Percentiles rank a stretch among this genome's conserved stretches.
phyloP scores from a whole-genome alignment of 2,797 vertebrate genomes.

The Myotis findleyi region DNA sequence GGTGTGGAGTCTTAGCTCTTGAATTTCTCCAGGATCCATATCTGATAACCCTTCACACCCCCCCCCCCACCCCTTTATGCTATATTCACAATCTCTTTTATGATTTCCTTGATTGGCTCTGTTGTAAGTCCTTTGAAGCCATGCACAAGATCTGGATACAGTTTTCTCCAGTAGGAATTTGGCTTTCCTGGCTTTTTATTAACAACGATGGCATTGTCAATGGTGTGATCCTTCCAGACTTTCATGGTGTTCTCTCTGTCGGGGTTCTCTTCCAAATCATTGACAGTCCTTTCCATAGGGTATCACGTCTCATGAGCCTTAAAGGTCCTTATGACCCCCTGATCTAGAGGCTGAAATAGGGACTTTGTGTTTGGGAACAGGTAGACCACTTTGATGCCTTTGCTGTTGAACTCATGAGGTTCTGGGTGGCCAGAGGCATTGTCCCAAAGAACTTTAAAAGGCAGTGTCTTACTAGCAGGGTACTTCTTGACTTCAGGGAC shows the following conservation, averaged over 20 bases:
- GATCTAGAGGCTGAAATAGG: neutral
- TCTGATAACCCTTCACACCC: neutral
- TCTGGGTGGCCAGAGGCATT: neutral
- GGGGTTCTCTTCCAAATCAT: neutral
- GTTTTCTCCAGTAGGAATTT: neutral
- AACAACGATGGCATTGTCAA: neutral
- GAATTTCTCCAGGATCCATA: neutral
- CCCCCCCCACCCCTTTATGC: accelerated
- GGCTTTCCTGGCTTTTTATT: neutral
- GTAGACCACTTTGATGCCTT: neutral
- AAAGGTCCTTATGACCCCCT: neutral
- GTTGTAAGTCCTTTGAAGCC: neutral
- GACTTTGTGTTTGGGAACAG: neutral
- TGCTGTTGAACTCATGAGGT: neutral
- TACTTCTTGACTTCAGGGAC: neutral
- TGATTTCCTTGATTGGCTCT: neutral
- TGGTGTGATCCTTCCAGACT: neutral
- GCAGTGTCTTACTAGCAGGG: neutral
- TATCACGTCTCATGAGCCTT: neutral
- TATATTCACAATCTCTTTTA: neutral
- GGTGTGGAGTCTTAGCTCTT: neutral
- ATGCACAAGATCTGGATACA: neutral
- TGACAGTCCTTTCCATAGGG: neutral
- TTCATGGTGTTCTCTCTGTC: neutral
- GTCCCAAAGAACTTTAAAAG: neutral